Conservation (phyloP, 2,797 vertebrate species). For the Acrossocheilus fasciatus region DNA sequence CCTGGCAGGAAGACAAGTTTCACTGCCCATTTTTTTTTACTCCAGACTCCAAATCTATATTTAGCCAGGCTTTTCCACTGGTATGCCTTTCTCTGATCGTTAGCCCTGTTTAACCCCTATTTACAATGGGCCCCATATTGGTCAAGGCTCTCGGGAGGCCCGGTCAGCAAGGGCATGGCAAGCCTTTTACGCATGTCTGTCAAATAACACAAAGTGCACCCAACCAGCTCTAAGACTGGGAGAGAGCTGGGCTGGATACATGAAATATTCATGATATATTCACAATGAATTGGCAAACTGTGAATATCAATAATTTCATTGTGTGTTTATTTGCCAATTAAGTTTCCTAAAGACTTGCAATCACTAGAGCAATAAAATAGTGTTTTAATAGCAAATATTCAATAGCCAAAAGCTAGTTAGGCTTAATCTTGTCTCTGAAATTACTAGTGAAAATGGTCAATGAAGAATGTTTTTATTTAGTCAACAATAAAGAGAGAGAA, state of each 20-base stretch:
- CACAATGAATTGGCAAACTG: neutral
- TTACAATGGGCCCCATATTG: constrained; percentile 64
- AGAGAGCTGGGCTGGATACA: neutral
- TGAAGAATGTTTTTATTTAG: neutral
- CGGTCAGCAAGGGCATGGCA: constrained; percentile 33
- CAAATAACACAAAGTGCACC: constrained; percentile 65
- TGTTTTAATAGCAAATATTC: neutral
- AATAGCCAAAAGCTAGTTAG: neutral
- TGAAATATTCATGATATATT: neutral
- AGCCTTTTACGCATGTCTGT: constrained; percentile 44
- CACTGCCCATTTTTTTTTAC: constrained; percentile 57
- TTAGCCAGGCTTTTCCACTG: constrained; percentile 80
- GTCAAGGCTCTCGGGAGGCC: constrained; percentile 53
- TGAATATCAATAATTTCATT: neutral
- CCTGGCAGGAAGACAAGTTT: constrained; percentile 72
- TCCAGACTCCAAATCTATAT: constrained; percentile 80
- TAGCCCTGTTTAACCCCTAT: constrained; percentile 82
- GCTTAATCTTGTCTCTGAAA: neutral
- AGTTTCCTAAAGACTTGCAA: neutral
- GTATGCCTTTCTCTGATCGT: constrained; percentile 79
- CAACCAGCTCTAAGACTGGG: constrained; percentile 7
- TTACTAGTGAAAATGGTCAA: neutral
- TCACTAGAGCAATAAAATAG: neutral
- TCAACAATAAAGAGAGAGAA: neutral
- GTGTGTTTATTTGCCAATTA: neutral